Evolutionary conservation across 37 sponge, comb jelly and placozoan genomes (phyloP).

Genomic region (Beroe forskalii): DNA sequence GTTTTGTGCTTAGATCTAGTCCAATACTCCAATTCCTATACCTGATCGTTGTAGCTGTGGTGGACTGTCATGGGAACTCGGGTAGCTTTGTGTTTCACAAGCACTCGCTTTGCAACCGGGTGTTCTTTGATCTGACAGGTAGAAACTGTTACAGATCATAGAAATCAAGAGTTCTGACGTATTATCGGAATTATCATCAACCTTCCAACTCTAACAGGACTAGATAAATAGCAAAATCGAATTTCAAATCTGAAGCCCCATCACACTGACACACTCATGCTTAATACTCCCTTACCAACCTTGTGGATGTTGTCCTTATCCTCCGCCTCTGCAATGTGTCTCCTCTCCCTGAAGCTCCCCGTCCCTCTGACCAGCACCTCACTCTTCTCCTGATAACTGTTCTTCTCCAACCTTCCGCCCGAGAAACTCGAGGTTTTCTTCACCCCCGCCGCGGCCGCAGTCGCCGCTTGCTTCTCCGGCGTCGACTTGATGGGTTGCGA

Average conservation of each 20-base stretch:
- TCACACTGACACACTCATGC: too few species aligned
- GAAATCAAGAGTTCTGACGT: too few species aligned
- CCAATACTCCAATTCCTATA: too few species aligned
- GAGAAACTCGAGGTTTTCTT: slow-evolving; percentile 53
- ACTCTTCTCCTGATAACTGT: not conserved
- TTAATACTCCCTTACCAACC: not conserved
- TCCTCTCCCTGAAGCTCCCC: not conserved
- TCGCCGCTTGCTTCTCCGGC: not conserved
- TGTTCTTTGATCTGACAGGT: slow-evolving; percentile 49
- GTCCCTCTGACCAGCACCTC: not conserved
- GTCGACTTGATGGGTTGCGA: not conserved
- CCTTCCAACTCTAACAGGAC: too few species aligned
- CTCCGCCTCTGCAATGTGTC: not conserved
- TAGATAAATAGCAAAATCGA: too few species aligned
- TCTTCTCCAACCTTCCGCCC: not conserved
- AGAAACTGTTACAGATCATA: too few species aligned
- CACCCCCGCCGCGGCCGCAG: not conserved
- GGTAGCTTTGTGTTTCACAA: slow-evolving; percentile 36
- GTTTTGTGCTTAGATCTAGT: too few species aligned
- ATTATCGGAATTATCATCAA: too few species aligned
- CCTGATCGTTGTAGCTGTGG: slow-evolving; percentile 28
- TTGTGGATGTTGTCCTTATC: slow-evolving; percentile 38
- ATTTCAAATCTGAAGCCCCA: too few species aligned
- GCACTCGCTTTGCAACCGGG: slow-evolving; percentile 27
- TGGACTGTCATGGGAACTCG: not conserved